phyloP scores from a whole-genome alignment of 2,797 vertebrate species.

The Nasua narica region DNA sequence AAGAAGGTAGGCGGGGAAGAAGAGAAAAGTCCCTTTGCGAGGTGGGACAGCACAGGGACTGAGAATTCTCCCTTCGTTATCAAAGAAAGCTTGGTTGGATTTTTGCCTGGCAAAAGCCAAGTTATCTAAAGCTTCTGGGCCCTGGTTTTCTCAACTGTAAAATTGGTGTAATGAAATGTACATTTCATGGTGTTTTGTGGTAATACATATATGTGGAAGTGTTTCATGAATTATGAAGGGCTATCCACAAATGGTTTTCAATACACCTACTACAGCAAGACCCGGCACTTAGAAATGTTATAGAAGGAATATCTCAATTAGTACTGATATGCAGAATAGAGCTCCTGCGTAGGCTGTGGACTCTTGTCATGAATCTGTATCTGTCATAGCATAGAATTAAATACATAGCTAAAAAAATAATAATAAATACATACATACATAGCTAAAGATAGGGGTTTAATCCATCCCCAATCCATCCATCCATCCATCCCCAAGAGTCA shows the following conservation, averaged over 20 bases:
- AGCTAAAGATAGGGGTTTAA: neutral
- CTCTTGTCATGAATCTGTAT: neutral
- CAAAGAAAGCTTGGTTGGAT: neutral
- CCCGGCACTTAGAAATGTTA: neutral
- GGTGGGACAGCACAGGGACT: accelerated
- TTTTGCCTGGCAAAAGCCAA: neutral
- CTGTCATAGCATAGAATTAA: neutral
- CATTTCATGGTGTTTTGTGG: neutral
- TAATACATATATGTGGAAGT: accelerated
- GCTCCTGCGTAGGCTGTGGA: neutral
- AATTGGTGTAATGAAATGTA: neutral
- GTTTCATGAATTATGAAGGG: neutral
- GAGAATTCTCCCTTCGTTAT: neutral
- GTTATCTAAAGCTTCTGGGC: neutral
- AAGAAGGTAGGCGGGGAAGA: neutral
- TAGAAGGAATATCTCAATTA: neutral
- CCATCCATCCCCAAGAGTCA: no score
- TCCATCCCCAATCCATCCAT: neutral
- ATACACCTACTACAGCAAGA: accelerated
- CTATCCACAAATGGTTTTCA: neutral
- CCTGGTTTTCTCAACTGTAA: neutral
- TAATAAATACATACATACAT: neutral
- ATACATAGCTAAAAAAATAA: neutral
- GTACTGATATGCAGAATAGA: neutral
- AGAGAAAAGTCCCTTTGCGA: neutral